A percentile compares a stretch with the other conserved stretches of the same genome.
Evolutionary conservation across 2,888 invertebrate species (phyloP).

Genomic region (Andrena bucephala): DNA sequence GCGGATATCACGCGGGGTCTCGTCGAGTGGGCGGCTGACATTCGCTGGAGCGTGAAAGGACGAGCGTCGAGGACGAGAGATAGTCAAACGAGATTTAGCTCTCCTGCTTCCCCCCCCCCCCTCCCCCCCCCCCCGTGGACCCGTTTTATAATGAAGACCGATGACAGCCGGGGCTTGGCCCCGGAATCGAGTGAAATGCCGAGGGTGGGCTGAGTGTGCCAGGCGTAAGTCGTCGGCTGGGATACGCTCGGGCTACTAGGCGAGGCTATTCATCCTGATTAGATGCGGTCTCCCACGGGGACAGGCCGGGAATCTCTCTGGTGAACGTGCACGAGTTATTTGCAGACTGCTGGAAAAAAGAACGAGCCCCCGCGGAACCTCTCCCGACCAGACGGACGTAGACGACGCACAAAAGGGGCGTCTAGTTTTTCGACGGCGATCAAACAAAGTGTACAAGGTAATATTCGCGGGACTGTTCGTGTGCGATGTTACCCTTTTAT

Average conservation of each 20-base stretch:
- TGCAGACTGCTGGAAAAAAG: slow-evolving; percentile 59
- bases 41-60: slow-evolving; percentile 26
- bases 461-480: slow-evolving; percentile 50
- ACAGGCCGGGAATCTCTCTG: slow-evolving; percentile 71
- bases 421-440: slow-evolving; percentile 51
- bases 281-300: slow-evolving; percentile 80
- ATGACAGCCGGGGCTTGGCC: slow-evolving; percentile 76
- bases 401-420: slow-evolving; percentile 32
- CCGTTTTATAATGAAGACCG: slow-evolving; percentile 83
- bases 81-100: slow-evolving; percentile 78
- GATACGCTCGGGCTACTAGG: slow-evolving; percentile 74
- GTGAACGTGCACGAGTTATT: slow-evolving; percentile 69
- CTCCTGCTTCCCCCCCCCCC: slow-evolving; percentile 12
- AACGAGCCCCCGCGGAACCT: slow-evolving; percentile 42
- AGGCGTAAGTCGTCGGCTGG: slow-evolving; percentile 76
- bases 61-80: slow-evolving; percentile 54
- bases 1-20: slow-evolving; percentile 23
- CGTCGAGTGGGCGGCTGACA: slow-evolving; percentile 47
- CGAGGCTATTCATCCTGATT: slow-evolving; percentile 82
- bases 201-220: slow-evolving; percentile 56
- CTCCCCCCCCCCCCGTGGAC: slow-evolving; percentile 48
- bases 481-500: slow-evolving; percentile 9
- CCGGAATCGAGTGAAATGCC: slow-evolving; percentile 62
- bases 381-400: slow-evolving; percentile 33
- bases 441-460: slow-evolving; percentile 55